phyloP scores from a whole-genome alignment of 2,888 invertebrate species.

The Xestobium rufovillosum region DNA sequence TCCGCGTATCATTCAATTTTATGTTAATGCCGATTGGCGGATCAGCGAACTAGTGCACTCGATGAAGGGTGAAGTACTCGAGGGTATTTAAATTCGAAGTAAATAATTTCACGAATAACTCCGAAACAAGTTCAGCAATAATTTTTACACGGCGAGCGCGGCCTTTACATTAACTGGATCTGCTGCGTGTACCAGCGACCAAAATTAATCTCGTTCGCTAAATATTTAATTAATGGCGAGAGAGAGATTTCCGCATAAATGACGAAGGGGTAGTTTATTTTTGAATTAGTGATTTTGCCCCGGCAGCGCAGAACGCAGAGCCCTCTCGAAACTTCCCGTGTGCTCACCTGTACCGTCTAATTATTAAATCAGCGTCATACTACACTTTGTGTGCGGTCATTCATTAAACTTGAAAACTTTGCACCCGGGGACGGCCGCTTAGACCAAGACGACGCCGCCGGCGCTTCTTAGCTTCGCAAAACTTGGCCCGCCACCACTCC shows the following conservation, averaged over 20 bases:
- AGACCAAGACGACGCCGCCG: constrained; percentile 6
- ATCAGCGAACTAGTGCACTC: too few relatives aligned
- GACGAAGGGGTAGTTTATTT: constrained; percentile 18
- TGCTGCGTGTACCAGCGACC: too few relatives aligned
- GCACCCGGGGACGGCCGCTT: constrained; percentile 10
- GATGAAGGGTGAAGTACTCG: too few relatives aligned
- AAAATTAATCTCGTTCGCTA: constrained; percentile 5
- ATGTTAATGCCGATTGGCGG: too few relatives aligned
- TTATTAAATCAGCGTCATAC: constrained; percentile 44
- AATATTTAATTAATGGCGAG: constrained; percentile 7
- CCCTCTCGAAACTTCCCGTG: constrained; percentile 24
- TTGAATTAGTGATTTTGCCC: constrained; percentile 20
- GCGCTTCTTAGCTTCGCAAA: constrained; percentile 9
- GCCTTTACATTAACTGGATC: too few relatives aligned
- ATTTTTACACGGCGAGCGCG: too few relatives aligned
- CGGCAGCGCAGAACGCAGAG: constrained; percentile 21
- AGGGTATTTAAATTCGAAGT: too few relatives aligned
- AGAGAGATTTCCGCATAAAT: constrained; percentile 4
- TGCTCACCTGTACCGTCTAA: constrained; percentile 39
- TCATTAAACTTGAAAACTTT: constrained; percentile 42
- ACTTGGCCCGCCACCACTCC: too few relatives aligned
- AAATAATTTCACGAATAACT: too few relatives aligned
- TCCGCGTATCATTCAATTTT: too few relatives aligned
- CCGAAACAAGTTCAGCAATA: too few relatives aligned
- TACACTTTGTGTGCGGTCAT: constrained; percentile 43